Evolutionary conservation across 2,888 invertebrate genomes (phyloP).

Genomic region (Stenichneumon culpator): DNA sequence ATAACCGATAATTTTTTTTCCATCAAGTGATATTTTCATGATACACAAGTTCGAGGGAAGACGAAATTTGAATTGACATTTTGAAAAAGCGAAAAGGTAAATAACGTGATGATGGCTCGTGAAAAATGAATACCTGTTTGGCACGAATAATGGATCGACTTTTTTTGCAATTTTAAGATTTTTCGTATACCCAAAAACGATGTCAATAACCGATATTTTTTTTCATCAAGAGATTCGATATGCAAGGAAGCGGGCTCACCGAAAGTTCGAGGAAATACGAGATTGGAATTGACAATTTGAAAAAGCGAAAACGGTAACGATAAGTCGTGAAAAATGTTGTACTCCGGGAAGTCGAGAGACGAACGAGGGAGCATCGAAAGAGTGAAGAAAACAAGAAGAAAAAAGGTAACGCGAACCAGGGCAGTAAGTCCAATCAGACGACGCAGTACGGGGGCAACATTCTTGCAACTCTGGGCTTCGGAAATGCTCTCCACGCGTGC

Average conservation of each 20-base stretch:
- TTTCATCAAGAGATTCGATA: neutral
- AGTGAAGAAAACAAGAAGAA: slow-evolving; percentile 3
- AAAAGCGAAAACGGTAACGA: slow-evolving; percentile 50
- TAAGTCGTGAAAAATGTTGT: slow-evolving; percentile 39
- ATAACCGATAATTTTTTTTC: neutral
- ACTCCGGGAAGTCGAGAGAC: slow-evolving; percentile 23
- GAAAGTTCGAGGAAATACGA: neutral
- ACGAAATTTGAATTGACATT: neutral
- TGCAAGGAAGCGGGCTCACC: neutral
- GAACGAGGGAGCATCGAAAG: neutral
- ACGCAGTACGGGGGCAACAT: slow-evolving; percentile 64
- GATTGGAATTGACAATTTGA: neutral
- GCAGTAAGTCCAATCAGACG: slow-evolving; percentile 65
- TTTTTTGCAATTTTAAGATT: neutral
- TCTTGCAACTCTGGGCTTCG: slow-evolving; percentile 55
- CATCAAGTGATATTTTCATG: too few relatives aligned
- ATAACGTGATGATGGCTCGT: slow-evolving; percentile 37
- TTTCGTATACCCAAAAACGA: neutral
- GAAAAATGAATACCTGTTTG: slow-evolving; percentile 9
- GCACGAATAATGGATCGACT: neutral
- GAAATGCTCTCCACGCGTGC: neutral
- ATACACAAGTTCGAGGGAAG: neutral
- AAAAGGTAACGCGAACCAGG: slow-evolving; percentile 49
- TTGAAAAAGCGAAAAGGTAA: slow-evolving; percentile 15
- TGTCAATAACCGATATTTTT: neutral